Evolutionary conservation across 2,113 vertebrate species (phyloP), one percentile per base, ranked within the genome.

Genomic region (Herpetotheres cachinnans): DNA sequence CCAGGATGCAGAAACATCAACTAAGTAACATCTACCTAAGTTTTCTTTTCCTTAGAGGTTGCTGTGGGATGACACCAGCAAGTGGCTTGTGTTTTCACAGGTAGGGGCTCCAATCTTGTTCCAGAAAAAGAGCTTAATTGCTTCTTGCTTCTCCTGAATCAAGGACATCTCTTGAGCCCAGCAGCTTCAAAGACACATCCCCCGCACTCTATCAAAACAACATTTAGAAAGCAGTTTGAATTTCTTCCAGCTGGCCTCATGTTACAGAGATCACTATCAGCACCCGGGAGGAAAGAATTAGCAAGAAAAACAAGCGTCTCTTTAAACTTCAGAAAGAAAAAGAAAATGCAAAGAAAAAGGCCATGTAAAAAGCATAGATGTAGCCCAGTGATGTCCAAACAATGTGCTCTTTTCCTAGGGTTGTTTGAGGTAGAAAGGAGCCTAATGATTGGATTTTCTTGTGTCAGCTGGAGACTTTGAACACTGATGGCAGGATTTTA

Each of bases 131-230:
- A 82, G 5, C 42, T 90, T 55, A 61, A 73, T 62, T 78, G n/a
- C 84, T 50, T 93, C 71, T 65, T 87, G 77, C 70, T 91, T 95
- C 87, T 90, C 71, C 73, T 59, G 44, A 94, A 81, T 71, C 81
- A 54, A 32, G 67, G 77, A 71, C 78, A 86, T 90, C 72, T 91
- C 76, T 91, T 55, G 54, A 94, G 93, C 66, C 70, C 87, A 87
- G 89, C 96, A 95, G 86, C 97, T 95, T 95, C 96, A 97, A 95
- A 97, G 95, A 58, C 85, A 81, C 11, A 3, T 96, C 90, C 94
- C 74, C 84, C 52, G 9, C 87, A 91, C 84, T 91, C 78, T 82
- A 78, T 94, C 96, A 96, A 88, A 97, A 95, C 86, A 93, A 65
- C 86, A 61, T 91, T 90, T 86, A 97, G 95, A 96, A 97, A 95